Evolutionary conservation across 2,113 vertebrate species (phyloP), one percentile per base, ranked within the genome.

Genomic region (Verasper variegatus): DNA sequence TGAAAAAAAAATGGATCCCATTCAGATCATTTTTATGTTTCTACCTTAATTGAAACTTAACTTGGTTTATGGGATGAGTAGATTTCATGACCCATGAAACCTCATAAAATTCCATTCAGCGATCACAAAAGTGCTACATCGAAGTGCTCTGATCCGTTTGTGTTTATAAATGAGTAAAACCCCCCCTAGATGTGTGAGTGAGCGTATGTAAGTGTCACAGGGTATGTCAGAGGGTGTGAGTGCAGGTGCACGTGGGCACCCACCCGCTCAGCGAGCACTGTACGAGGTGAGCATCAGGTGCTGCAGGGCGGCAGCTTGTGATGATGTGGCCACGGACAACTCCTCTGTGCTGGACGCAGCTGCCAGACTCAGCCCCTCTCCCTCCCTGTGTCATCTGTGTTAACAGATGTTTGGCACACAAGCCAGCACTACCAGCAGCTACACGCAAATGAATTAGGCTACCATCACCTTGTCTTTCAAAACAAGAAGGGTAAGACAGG

Each of bases 11-110:
- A 40, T 20, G 6, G 72, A 81, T 78, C 45, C 40, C 66, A 63
- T 78, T 87, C 74, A 70, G 52, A 81, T 84, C 42, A 31, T 68
- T 88, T 88, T 87, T 76, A 92, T 88, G 81, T 82, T 87, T 92
- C 85, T n/a, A 71, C 59, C 54, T 76, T 86, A 90, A 91, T 70
- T 85, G 80, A 87, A 89, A 83, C 55, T 78, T 80, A 85, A 74
- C 66, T 80, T 72, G 77, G 68, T 89, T 90, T 87, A 92, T 79
- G 80, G 31, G 65, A 68, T 55, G 75, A 78, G 66, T 57, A 68
- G 65, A 80, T 81, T 92, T 92, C 73, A 90, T 87, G 81, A 91
- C 47, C 86, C 85, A 15, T 83, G 81, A 84, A 80, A 56, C 66
- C 61, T 65, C 49, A 82, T 81, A 78, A 86, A 87, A 79, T 66